A percentile compares a stretch with the other conserved stretches of the same genome.
phyloP scores from a whole-genome alignment of 2,888 invertebrate genomes.

The Xestia sexstrigata region DNA sequence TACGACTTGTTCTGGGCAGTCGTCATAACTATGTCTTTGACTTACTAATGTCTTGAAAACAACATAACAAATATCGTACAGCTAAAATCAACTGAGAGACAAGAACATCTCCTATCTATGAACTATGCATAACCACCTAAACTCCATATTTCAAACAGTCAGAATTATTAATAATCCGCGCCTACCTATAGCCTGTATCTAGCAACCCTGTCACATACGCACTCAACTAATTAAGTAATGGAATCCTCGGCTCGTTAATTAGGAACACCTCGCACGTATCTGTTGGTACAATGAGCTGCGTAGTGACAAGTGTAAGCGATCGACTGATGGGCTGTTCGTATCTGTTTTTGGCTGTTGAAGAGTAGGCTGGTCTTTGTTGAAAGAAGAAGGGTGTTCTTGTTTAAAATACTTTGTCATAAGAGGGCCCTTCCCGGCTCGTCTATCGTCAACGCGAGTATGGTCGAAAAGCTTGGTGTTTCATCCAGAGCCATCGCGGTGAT shows the following conservation, averaged over 20 bases:
- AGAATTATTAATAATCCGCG: conserved; percentile 25
- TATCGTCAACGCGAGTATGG: too few relatives aligned
- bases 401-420: not conserved
- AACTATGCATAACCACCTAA: not conserved
- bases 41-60: not conserved
- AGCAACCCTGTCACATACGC: conserved; percentile 55
- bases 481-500: too few relatives aligned
- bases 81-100: not conserved
- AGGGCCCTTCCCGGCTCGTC: too few relatives aligned
- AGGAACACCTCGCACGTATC: conserved; percentile 56
- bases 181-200: conserved; percentile 19
- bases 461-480: too few relatives aligned
- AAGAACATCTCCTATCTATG: not conserved
- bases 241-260: conserved; percentile 78
- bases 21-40: too few relatives aligned
- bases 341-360: not conserved
- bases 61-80: not conserved
- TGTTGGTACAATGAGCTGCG: conserved; percentile 45
- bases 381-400: not conserved
- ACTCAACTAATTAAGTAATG: conserved; percentile 80
- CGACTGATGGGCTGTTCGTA: conserved; percentile 18
- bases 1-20: too few relatives aligned
- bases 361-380: not conserved
- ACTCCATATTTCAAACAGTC: not conserved
- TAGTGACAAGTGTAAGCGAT: conserved; percentile 37